Base-by-base conservation (phyloP, 2,888 invertebrate genomes). In the Ectemnius continuus region DNA sequence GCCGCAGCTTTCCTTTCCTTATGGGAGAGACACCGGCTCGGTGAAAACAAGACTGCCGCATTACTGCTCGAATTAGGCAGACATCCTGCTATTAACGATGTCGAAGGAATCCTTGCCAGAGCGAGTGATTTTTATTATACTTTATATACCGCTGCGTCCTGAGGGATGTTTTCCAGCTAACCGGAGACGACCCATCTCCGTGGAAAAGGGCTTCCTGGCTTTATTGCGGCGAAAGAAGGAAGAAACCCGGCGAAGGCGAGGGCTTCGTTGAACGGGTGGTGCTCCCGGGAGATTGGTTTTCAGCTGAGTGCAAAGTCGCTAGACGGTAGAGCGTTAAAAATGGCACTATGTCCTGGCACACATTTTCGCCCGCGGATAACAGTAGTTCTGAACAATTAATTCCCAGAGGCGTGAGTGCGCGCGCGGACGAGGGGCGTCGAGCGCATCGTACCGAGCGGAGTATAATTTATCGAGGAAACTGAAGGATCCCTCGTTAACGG, bases 321-420 rank as follows among this genome's bases (percentile, higher is more conserved):
- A 70, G 36, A 36, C 72, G 64, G 11, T 23, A 28, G 76, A 70
- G 63, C 70, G 64, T 78, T 76, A 67, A 78, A 76, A 76, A 73
- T 78, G 16, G 45, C 56, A 59, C 64, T 59, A 23, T 62, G 52
- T 78, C 36, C 67, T 78, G 80, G 61, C 80, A 80, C 73, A 80
- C 72, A 80, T 80, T 79, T 76, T 73, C 45, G 36, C 8, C 8
- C 36, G 8, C n/a, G 69, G 64, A 6, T 83, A 83, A 83, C 83
- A 78, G 83, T 83, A 80, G 72, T 76, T 83, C 78, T 67, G 70
- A 79, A 78, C 82, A 83, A 83, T 83, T 83, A 80, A 83, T 83
- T 82, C 70, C 72, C 57, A 61, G 72, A 64, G 66, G 74, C 67
- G 77, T 67, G 69, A 63, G 68, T 74, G 62, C 36, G 64, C 70